These are phyloP conservation scores for Meganola albula DNA, from an alignment of 2,888 invertebrate genomes.

Conservation along the genomic window DNA sequence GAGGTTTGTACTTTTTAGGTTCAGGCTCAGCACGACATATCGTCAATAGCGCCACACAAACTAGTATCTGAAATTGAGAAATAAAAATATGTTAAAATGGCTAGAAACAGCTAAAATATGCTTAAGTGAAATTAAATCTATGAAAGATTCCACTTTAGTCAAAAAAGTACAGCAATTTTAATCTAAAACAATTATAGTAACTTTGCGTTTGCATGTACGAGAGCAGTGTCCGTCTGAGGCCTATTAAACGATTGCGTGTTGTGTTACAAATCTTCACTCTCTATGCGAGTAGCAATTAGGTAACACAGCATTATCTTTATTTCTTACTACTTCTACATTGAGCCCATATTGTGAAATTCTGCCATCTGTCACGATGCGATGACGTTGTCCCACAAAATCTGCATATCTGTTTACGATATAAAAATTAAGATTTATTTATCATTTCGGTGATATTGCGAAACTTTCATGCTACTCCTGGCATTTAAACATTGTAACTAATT, in stretches of 20 bases:
- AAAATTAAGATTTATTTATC: too few species aligned
- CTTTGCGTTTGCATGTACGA: constrained; percentile 9
- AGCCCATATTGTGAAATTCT: constrained; percentile 41
- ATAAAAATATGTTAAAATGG: too few species aligned
- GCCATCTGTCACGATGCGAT: constrained; percentile 21
- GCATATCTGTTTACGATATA: constrained; percentile 17
- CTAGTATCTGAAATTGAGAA: constrained; percentile 61
- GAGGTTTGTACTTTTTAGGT: constrained; percentile 62
- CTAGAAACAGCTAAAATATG: too few species aligned
- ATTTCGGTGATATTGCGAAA: too few species aligned
- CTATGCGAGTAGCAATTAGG: constrained; percentile 43
- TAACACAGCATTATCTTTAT: constrained; percentile 47
- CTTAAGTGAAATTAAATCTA: too few species aligned
- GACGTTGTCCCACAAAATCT: constrained; percentile 14
- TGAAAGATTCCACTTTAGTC: too few species aligned
- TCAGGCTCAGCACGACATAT: constrained; percentile 55
- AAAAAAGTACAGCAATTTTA: background rate
- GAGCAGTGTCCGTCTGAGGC: constrained; percentile 16
- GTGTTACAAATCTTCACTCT: constrained; percentile 33
- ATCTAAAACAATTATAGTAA: background rate
- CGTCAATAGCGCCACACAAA: constrained; percentile 41
- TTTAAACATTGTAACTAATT: too few species aligned
- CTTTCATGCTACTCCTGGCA: too few species aligned
- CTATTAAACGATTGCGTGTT: constrained; percentile 42
- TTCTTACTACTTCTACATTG: constrained; percentile 38